Base-by-base conservation (phyloP, 2,113 vertebrate genomes). In the Leptobrachium ailaonicum region DNA sequence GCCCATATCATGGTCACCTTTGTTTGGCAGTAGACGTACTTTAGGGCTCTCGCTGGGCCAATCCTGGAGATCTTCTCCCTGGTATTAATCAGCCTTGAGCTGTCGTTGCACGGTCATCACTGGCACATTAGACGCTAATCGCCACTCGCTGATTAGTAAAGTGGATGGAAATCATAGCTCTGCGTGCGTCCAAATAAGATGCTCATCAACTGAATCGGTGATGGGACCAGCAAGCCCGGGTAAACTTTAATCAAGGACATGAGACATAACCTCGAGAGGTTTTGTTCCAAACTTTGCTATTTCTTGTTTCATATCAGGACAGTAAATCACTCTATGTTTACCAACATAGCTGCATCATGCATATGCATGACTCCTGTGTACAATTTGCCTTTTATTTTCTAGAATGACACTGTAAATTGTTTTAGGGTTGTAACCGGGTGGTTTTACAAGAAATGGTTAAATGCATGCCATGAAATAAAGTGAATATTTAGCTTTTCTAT, bases 21-120 rank as follows among this genome's bases (percentile, higher is more conserved):
- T 71, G 11, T 81, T 81, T 83, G 84, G 58, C 76, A 75, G 58
- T 0, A 79, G 70, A 56, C 82, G 0, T 1, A 1, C 60, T 80
- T 77, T 60, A 70, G 6, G 82, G 42, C 80, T 79, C 79, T 82
- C 77, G 62, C 58, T 77, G 83, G 79, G 83, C 82, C 76, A 77
- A 72, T 77, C 77, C 72, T 83, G 82, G 82, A 84, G 86, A 90
- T 88, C 90, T 83, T 75, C 66, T 87, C 90, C 53, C 93, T 95
- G 88, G 96, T 97, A 97, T 93, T 94, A 95, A 96, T 97, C 95
- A 95, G 90, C 86, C 83, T 79, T 13, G 83, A 92, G 63, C 91
- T 92, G 93, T 95, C 93, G 91, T 93, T 91, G 69, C 84, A 62
- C 80, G 84, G 88, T 94, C 92, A 92, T 92, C 94, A 93, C 79